phyloP scores from a whole-genome alignment of 2,888 invertebrate species.

The Pollenia amentaria region DNA sequence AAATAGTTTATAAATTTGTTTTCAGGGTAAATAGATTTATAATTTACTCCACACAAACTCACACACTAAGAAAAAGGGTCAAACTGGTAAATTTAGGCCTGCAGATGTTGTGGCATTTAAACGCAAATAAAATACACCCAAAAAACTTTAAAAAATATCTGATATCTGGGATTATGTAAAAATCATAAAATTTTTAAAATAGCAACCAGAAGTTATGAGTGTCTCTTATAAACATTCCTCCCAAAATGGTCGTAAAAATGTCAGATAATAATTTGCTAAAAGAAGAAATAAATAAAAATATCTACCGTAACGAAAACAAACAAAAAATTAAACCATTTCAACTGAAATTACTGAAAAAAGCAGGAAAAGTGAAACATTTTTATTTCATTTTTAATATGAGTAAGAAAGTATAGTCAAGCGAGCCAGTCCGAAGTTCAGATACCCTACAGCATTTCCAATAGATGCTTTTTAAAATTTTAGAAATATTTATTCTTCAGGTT shows the following conservation, averaged over 20 bases:
- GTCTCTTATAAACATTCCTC: conserved; percentile 25
- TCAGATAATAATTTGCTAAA: conserved; percentile 74
- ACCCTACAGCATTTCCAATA: too few species aligned
- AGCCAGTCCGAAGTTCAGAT: too few species aligned
- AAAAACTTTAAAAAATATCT: background rate
- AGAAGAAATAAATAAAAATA: conserved; percentile 41
- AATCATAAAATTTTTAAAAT: background rate
- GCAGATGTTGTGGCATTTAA: conserved; percentile 40
- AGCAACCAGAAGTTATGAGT: conserved; percentile 36
- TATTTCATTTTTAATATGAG: conserved; percentile 43
- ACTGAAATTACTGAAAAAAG: conserved; percentile 30
- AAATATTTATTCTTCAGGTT: too few species aligned
- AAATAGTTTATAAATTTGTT: conserved; percentile 30
- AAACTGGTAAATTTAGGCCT: background rate
- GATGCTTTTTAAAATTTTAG: too few species aligned
- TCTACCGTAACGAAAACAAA: conserved; percentile 39
- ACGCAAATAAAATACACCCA: background rate
- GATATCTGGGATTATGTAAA: conserved; percentile 66
- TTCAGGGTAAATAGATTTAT: conserved; percentile 33
- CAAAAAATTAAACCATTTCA: conserved; percentile 28
- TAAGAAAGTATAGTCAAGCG: background rate
- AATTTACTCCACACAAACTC: conserved; percentile 26
- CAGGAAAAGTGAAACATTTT: conserved; percentile 76
- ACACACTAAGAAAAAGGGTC: background rate
- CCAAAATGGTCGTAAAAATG: conserved; percentile 74